phyloP scores from a whole-genome alignment of 2,888 invertebrate genomes.

The Heliconius charithonia region DNA sequence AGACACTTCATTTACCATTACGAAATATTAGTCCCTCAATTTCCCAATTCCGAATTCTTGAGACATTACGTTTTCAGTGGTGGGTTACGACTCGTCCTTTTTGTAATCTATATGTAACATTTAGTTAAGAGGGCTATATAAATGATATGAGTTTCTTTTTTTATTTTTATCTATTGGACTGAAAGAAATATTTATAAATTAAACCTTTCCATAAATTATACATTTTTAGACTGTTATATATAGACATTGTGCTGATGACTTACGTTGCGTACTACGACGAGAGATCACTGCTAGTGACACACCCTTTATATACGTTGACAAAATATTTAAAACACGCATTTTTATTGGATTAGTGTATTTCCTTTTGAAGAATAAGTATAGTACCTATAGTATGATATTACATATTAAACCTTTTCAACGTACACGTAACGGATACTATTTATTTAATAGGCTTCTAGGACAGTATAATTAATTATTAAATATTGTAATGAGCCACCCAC shows the following conservation, averaged over 20 bases:
- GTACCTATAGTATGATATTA: too few species aligned
- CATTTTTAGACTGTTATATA: slow-evolving; percentile 65
- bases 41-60: too few species aligned
- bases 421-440: slow-evolving; percentile 7
- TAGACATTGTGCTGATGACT: slow-evolving; percentile 74
- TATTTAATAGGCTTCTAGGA: slow-evolving; percentile 6
- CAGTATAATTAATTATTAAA: neutral
- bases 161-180: too few species aligned
- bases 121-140: too few species aligned
- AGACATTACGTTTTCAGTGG: too few species aligned
- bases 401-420: too few species aligned
- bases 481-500: too few species aligned
- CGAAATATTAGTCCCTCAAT: too few species aligned
- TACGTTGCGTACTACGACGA: slow-evolving; percentile 80
- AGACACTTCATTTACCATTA: too few species aligned
- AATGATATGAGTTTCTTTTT: too few species aligned
- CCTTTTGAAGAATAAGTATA: slow-evolving; percentile 67
- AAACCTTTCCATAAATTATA: neutral
- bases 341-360: slow-evolving; percentile 73
- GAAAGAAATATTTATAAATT: neutral
- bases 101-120: too few species aligned
- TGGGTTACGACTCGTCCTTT: too few species aligned
- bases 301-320: slow-evolving; percentile 71
- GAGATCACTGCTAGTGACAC: slow-evolving; percentile 72
- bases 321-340: slow-evolving; percentile 73